Evolutionary conservation across 2,888 invertebrate genomes (phyloP), one percentile per base, ranked within the genome.

Genomic region (Lasioglossum leucozonium): DNA sequence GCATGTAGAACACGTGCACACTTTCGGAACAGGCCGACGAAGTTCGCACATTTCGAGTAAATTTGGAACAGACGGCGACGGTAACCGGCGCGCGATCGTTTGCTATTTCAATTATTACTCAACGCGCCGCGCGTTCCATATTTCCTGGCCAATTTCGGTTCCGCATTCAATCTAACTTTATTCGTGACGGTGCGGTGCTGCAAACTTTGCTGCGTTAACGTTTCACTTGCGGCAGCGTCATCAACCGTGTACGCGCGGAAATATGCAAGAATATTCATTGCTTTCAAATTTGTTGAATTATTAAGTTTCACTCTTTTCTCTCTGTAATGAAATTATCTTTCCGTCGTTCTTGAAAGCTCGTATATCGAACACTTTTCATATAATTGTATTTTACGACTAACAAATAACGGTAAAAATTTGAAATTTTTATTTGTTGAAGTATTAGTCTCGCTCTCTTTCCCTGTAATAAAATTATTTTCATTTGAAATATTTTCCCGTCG

Each of bases 31-130:
- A 73, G 77, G 51, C 62, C 73, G 73, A 51, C 85, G 51, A 79
- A 79, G 79, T 85, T 79, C 26, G 55, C 69, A 44, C 79, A 76
- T 84, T 84, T 85, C 76, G 69, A 83, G 84, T 79, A 84, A 84
- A 84, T 84, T 84, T 72, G 82, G 78, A 82, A 71, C 84, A 78
- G 51, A 82, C 78, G 77, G 73, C 42, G 58, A 26, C 82, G 40
- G 37, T 62, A 62, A 3, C 22, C 10, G 77, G 30, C 34, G 44
- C 44, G 44, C 72, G 65, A 58, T 76, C 76, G 72, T 37, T 58
- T 73, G 76, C 78, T 51, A 37, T 82, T 78, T 84, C 78, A 78
- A 75, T 78, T 84, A 82, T 82, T 82, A 78, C 74, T 71, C 71
- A 51, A 77, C 58, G 47, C 44, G 11, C 47, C 8, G n/a, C 18